Percentiles rank a stretch among this genome's conserved stretches.
Evolutionary conservation across 2,113 vertebrate species (phyloP).

Genomic region (Heloderma charlesbogerti): DNA sequence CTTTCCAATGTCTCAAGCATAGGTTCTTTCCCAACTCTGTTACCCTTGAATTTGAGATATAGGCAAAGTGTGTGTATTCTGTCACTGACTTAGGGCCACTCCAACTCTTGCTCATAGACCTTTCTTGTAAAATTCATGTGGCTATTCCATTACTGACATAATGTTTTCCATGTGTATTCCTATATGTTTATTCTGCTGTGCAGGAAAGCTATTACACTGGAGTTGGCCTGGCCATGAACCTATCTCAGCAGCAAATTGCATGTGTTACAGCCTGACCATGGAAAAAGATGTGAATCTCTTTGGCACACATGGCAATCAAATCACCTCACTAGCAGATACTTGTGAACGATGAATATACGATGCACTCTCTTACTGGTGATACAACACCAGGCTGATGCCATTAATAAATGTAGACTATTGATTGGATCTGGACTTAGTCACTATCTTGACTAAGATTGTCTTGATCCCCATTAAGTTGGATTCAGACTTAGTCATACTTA

Average conservation of each 20-base stretch:
- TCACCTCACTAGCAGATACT: neutral
- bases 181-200: neutral
- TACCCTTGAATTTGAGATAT: neutral
- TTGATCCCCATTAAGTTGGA: too few species aligned
- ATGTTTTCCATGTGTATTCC: neutral
- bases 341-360: neutral
- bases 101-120: neutral
- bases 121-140: neutral
- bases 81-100: too few species aligned
- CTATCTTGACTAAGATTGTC: too few species aligned
- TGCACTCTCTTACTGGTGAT: neutral
- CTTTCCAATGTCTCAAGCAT: neutral
- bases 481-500: too few species aligned
- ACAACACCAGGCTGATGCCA: neutral
- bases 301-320: neutral
- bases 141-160: neutral
- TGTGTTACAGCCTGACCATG: neutral
- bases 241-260: neutral
- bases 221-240: neutral
- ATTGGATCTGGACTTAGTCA: neutral
- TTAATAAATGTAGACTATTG: neutral
- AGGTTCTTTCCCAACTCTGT: neutral
- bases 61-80: too few species aligned
- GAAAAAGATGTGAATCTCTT: neutral
- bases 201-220: neutral